Base-by-base conservation (phyloP, 2,113 vertebrate species). In the Meleagris gallopavo region DNA sequence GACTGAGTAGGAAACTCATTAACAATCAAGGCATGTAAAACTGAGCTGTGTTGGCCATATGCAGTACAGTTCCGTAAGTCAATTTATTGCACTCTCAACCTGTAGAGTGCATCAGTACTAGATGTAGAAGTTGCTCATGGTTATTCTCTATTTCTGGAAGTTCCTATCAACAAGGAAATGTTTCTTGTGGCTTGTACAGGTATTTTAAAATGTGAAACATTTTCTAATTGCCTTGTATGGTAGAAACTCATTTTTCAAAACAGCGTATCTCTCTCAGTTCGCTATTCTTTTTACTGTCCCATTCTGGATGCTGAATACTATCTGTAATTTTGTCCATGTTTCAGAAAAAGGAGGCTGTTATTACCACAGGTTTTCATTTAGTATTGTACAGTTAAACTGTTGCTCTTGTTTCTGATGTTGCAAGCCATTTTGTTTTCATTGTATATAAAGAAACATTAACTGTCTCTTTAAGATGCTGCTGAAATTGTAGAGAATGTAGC, bases 401-500 rank as follows among this genome's bases (percentile, higher is more conserved):
- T 98, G 98, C 97, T 98, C 95, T 97, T 94, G 97, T 97, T 98
- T 98, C 97, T 95, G 96, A 97, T 98, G 97, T 98, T 97, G 97
- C 98, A 98, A 98, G 97, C 98, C 97, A 97, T 98, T 97, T 97
- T 97, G 97, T 98, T 98, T 97, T 97, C 97, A 97, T 98, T 98
- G 98, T 98, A 98, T 94, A 98, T 98, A 98, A 97, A 96, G 97
- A 98, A 97, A 98, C 96, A 97, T 97, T 97, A 97, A 97, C 96
- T 98, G 97, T 98, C 98, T 98, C 97, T 98, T 98, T 97, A 98
- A 98, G 96, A 98, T 98, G 98, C 98, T 98, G 98, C 98, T 98
- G 98, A 97, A 98, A 98, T 97, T 98, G 98, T 98, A 98, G 98
- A 98, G 98, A 98, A 98, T 98, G 97, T 98, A 98, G 98, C 97